A percentile compares a stretch with the other conserved stretches of the same genome.
phyloP scores from a whole-genome alignment of 2,888 invertebrate genomes.

The Choristoneura rosaceana region DNA sequence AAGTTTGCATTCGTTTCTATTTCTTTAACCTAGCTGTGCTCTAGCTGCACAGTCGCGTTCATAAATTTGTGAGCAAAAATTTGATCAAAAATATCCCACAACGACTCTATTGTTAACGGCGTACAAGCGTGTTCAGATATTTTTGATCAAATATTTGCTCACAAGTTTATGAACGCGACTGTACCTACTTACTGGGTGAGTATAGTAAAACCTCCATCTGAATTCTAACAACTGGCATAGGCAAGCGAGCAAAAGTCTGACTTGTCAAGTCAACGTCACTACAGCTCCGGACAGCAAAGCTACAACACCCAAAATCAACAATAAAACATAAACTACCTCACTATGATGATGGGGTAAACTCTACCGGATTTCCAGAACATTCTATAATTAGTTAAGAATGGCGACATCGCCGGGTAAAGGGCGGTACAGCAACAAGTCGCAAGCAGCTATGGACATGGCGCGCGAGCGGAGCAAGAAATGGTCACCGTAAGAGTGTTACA shows the following conservation, averaged over 20 bases:
- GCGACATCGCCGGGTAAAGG: background rate
- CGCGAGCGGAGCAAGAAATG: conserved; percentile 1
- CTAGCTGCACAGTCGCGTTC: no score
- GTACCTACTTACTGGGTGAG: background rate
- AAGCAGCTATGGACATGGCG: background rate
- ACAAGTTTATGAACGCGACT: no score
- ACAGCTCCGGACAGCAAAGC: background rate
- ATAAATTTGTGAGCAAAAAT: no score
- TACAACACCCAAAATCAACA: background rate
- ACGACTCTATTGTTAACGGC: no score
- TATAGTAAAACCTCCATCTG: background rate
- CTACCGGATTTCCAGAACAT: background rate
- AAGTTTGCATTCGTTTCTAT: no score
- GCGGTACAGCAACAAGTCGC: background rate
- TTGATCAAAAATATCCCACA: no score
- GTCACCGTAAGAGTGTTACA: background rate
- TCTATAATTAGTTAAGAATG: background rate
- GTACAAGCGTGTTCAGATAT: no score
- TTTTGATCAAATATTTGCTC: no score
- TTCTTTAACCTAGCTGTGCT: no score
- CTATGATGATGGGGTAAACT: conserved; percentile 1
- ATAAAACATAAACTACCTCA: background rate
- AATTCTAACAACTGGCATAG: conserved; percentile 7
- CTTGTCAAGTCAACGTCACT: background rate
- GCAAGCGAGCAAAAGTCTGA: background rate